These are phyloP conservation scores for Ruditapes philippinarum DNA, from an alignment of 1,140 invertebrate genomes.

Conservation along the genomic window DNA sequence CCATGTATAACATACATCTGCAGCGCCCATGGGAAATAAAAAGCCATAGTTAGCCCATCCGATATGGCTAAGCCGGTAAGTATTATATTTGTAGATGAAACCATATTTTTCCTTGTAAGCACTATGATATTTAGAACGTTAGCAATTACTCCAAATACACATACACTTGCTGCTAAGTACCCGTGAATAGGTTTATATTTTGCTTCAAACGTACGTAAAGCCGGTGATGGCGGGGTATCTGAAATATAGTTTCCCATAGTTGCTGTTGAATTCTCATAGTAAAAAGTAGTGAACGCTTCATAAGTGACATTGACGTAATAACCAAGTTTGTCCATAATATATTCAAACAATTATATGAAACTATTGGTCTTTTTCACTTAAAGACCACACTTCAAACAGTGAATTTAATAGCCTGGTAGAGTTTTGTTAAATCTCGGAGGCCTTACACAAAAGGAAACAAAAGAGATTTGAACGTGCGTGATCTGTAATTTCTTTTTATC, in stretches of 20 bases:
- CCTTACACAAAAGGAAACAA: too few relatives aligned
- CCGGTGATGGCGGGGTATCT: slow-evolving; percentile 41
- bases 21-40: slow-evolving; percentile 84
- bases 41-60: slow-evolving; percentile 94
- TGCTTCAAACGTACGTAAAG: slow-evolving; percentile 72
- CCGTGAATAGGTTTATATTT: slow-evolving; percentile 89
- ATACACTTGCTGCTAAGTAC: slow-evolving; percentile 91
- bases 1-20: slow-evolving; percentile 83
- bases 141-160: slow-evolving; percentile 95
- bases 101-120: slow-evolving; percentile 94
- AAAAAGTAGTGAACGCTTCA: slow-evolving; percentile 9
- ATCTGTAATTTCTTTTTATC: neutral
- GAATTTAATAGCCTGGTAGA: neutral
- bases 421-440: neutral
- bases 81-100: slow-evolving; percentile 93
- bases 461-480: too few relatives aligned
- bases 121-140: slow-evolving; percentile 97
- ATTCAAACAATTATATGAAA: neutral
- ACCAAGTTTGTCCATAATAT: slow-evolving; percentile 56
- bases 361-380: neutral
- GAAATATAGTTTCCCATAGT: slow-evolving; percentile 73
- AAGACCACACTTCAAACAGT: neutral
- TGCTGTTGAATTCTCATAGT: slow-evolving; percentile 62
- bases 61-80: slow-evolving; percentile 94
- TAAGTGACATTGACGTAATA: slow-evolving; percentile 64